phyloP scores from a whole-genome alignment of 2,797 vertebrate genomes.

The Selene dorsalis region DNA sequence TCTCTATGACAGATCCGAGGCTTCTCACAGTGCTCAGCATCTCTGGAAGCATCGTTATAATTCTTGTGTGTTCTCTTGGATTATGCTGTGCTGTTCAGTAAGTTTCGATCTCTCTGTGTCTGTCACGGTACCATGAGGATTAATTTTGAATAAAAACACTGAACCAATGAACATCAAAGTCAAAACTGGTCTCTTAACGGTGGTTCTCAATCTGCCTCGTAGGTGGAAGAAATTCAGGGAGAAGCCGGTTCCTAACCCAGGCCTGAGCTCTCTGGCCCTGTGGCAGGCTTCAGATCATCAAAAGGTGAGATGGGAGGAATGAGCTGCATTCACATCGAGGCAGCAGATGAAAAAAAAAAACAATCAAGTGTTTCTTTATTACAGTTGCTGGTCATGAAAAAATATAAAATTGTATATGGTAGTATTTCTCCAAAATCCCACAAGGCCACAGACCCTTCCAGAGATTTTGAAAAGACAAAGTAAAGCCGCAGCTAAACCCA shows the following conservation, averaged over 20 bases:
- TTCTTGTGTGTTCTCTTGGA: slow-evolving; percentile 64
- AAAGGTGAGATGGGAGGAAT: slow-evolving; percentile 59
- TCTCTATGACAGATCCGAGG: slow-evolving; percentile 58
- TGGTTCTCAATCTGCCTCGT: slow-evolving; percentile 5
- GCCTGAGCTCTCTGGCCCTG: slow-evolving; percentile 69
- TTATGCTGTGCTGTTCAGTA: slow-evolving; percentile 68
- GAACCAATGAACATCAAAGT: neutral
- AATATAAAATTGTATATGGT: neutral
- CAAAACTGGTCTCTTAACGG: neutral
- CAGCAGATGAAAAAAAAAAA: no score
- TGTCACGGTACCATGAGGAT: neutral
- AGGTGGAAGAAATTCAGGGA: slow-evolving; percentile 73
- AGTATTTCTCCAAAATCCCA: neutral
- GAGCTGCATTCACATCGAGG: neutral
- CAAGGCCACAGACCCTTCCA: no score
- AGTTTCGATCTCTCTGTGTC: slow-evolving; percentile 45
- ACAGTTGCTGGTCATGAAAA: neutral
- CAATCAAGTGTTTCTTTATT: neutral
- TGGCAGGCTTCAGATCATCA: slow-evolving; percentile 60
- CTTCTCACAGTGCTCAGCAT: slow-evolving; percentile 40
- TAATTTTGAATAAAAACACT: neutral
- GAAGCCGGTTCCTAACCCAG: slow-evolving; percentile 78
- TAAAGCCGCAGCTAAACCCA: no score
- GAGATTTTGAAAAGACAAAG: neutral
- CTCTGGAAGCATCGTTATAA: slow-evolving; percentile 43